These are phyloP conservation scores for Astreopora myriophthalma DNA, from an alignment of 64 coral and sea anemone species.

Conservation along the genomic window DNA sequence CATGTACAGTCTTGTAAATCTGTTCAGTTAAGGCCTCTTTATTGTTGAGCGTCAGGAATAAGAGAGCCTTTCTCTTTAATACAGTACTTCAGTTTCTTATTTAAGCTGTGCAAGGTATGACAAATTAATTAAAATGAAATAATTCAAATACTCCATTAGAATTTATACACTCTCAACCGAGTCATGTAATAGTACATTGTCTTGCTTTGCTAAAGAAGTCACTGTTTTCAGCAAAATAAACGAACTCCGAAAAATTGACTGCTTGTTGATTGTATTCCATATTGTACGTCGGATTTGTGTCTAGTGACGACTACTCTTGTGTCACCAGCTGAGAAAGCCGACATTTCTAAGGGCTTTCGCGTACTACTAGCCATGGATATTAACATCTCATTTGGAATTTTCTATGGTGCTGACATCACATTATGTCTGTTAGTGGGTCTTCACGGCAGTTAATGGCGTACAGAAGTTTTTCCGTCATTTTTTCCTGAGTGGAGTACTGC, in stretches of 20 bases:
- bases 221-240: neutral
- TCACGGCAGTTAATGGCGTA: conserved; percentile 99
- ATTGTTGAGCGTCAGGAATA: too few relatives aligned
- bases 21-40: too few relatives aligned
- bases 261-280: neutral
- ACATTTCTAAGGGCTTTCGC: neutral
- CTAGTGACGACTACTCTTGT: neutral
- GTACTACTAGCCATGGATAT: neutral
- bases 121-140: neutral
- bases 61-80: too few relatives aligned
- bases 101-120: neutral
- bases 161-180: neutral
- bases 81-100: too few relatives aligned
- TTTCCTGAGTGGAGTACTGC: conserved; percentile 91
- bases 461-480: conserved; percentile 82
- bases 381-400: neutral
- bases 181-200: neutral
- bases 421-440: conserved; percentile 89
- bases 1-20: too few relatives aligned
- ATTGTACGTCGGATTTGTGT: neutral
- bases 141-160: neutral
- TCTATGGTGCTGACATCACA: neutral
- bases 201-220: neutral
- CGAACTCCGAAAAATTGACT: neutral
- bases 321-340: neutral